Percentiles rank a stretch among this genome's conserved stretches.
Evolutionary conservation across 2,888 invertebrate species (phyloP).

Genomic region (Orthosia incerta): DNA sequence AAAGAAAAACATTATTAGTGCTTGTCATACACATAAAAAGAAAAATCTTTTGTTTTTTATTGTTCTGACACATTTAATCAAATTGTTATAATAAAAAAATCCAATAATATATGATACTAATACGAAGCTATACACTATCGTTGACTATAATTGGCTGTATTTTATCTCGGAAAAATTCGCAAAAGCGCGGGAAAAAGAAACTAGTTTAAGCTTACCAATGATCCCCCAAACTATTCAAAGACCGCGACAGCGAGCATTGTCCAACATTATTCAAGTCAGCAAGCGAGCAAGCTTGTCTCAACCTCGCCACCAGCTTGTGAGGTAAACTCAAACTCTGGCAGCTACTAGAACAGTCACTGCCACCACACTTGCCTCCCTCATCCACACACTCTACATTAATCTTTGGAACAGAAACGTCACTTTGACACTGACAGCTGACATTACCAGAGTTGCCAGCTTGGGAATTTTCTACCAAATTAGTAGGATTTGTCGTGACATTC

Average conservation of each 20-base stretch:
- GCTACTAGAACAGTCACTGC: slow-evolving; percentile 51
- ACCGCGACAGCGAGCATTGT: slow-evolving; percentile 74
- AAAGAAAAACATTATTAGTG: slow-evolving; percentile 10
- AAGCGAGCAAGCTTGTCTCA: slow-evolving; percentile 83
- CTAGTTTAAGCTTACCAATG: slow-evolving; percentile 61
- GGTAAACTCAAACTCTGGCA: slow-evolving; percentile 74
- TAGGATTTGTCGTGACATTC: slow-evolving; percentile 56
- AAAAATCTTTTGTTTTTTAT: background rate
- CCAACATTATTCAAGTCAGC: slow-evolving; percentile 80
- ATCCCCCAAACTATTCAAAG: slow-evolving; percentile 79
- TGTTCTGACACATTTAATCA: background rate
- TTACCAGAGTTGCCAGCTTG: slow-evolving; percentile 70
- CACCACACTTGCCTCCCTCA: slow-evolving; percentile 48
- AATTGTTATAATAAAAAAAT: background rate
- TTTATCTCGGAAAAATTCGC: too few relatives aligned
- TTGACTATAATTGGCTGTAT: too few relatives aligned
- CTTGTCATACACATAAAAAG: background rate
- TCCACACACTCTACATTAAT: slow-evolving; percentile 70
- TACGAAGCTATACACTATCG: too few relatives aligned
- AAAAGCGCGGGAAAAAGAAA: too few relatives aligned
- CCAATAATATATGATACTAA: too few relatives aligned
- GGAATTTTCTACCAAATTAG: slow-evolving; percentile 66
- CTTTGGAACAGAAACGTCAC: slow-evolving; percentile 65
- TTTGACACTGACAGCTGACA: slow-evolving; percentile 70
- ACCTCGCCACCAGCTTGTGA: slow-evolving; percentile 80